Percentiles rank a stretch among this genome's conserved stretches.
These are phyloP conservation scores for Lithosia quadra DNA, from an alignment of 2,888 invertebrate species.

Conservation along the genomic window DNA sequence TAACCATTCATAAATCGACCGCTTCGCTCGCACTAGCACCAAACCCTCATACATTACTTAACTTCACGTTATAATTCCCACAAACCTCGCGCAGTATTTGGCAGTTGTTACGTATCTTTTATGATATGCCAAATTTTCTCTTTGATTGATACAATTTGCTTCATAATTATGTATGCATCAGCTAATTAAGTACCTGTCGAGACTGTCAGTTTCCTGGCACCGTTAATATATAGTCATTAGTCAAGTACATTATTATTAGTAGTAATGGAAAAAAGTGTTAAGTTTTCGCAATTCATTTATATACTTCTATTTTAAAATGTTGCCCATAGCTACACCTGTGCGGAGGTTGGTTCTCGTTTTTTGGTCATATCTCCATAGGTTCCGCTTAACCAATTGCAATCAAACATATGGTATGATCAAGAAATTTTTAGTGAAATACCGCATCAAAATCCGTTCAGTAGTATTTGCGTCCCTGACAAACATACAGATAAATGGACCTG, in stretches of 20 bases:
- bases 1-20: neutral
- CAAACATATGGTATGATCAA: no score
- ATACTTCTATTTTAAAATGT: neutral
- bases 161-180: slow-evolving; percentile 5
- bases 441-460: no score
- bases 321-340: no score
- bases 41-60: slow-evolving; percentile 30
- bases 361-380: no score
- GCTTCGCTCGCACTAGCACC: slow-evolving; percentile 33
- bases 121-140: slow-evolving; percentile 49
- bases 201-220: slow-evolving; percentile 9
- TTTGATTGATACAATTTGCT: slow-evolving; percentile 38
- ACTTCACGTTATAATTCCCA: slow-evolving; percentile 47
- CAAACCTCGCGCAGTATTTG: slow-evolving; percentile 37
- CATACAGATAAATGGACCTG: no score
- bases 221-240: neutral
- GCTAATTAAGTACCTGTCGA: slow-evolving; percentile 5
- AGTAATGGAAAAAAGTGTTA: neutral
- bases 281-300: neutral
- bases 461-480: no score
- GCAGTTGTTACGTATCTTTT: slow-evolving; percentile 36
- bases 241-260: neutral
- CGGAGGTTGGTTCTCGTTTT: no score
- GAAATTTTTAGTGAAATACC: no score
- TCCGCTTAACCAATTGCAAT: no score